Evolutionary conservation across 2,888 invertebrate species (phyloP), one percentile per base, ranked within the genome.

Genomic region (Temnothorax rugatulus): DNA sequence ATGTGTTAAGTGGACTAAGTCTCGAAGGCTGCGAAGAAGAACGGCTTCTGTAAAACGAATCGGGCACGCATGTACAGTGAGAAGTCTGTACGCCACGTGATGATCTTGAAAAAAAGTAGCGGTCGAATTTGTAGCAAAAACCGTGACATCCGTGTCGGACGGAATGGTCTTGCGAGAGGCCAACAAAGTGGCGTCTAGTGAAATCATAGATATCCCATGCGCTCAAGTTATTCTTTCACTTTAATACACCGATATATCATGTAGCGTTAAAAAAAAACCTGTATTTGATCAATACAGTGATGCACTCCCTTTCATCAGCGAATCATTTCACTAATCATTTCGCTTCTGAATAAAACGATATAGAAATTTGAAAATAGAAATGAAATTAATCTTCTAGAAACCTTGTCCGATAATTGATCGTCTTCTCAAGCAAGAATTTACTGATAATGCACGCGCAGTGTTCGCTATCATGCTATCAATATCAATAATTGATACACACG

Each of bases 1-100:
- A 74, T 61, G 88, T 79, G 87, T 71, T 87, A 86, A 88, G 84
- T 84, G 87, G 76, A 76, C 82, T 85, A 85, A 86, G 86, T 76
- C 71, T 83, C 69, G 18, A 47, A 21, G 82, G 21, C 47, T 18
- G 21, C 54, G 47, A 47, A 52, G 44, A 64, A 54, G 25, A 50
- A 79, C 44, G 21, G 44, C 75, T 64, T n/a, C 66, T 79, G 38
- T 44, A 83, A 85, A 89, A 68, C 63, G 73, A 66, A 76, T 76
- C 57, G 11, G 76, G 66, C 73, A 86, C 86, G 83, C 85, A 79
- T 44, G 59, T 84, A 66, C 29, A 64, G 50, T 52, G 34, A 63
- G 66, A 68, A 82, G 73, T 77, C 63, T 44, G 38, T 66, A 29
- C 25, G 41, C 13, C 41, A 50, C 21, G 15, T 57, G 9, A 47